phyloP scores from a whole-genome alignment of 2,888 invertebrate genomes.

The Neoaliturus tenellus region DNA sequence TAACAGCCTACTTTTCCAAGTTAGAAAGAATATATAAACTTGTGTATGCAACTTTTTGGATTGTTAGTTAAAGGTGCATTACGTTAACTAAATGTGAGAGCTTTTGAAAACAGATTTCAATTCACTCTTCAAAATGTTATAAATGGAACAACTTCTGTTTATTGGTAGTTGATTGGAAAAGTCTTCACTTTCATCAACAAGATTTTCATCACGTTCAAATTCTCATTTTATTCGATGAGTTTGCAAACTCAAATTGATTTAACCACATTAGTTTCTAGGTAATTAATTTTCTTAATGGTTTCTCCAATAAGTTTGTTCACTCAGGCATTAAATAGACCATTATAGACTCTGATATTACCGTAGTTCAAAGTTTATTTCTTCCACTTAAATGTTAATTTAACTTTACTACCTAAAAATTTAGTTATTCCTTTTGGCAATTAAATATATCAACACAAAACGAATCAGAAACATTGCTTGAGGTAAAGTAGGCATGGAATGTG shows the following conservation, averaged over 20 bases:
- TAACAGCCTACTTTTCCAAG: too few relatives aligned
- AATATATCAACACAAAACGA: too few relatives aligned
- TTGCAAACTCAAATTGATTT: constrained; percentile 5
- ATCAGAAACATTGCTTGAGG: too few relatives aligned
- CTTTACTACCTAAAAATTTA: too few relatives aligned
- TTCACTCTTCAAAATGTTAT: neutral
- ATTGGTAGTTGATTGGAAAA: constrained; percentile 3
- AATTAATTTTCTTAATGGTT: constrained; percentile 3
- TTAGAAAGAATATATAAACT: too few relatives aligned
- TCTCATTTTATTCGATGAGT: neutral
- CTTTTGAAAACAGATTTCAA: neutral
- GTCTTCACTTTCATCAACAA: neutral
- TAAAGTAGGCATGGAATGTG: too few relatives aligned
- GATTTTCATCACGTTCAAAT: neutral
- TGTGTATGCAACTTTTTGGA: too few relatives aligned
- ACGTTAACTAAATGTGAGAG: neutral
- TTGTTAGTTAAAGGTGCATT: too few relatives aligned
- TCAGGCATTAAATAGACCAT: neutral
- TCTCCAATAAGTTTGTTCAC: neutral
- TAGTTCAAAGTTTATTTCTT: too few relatives aligned
- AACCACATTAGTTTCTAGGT: neutral
- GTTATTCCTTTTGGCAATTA: too few relatives aligned
- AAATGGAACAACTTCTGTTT: neutral
- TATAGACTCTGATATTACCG: too few relatives aligned
- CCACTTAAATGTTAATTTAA: too few relatives aligned